Percentiles rank a stretch among this genome's conserved stretches.
Conservation (phyloP, 2,888 invertebrate genomes). For the Zele albiditarsus region DNA sequence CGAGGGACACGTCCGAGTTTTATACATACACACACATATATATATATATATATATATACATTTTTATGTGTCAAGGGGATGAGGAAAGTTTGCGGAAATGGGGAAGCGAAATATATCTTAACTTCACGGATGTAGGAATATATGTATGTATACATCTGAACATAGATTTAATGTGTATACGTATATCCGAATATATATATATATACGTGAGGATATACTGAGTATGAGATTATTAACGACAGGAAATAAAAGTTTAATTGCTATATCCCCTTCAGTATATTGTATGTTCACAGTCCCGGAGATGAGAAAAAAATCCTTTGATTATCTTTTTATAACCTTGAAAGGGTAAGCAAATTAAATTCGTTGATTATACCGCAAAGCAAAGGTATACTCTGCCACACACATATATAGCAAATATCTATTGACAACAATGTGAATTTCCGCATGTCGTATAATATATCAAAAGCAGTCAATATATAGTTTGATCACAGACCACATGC, state of each 20-base stretch:
- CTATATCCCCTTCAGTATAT: slow-evolving; percentile 27
- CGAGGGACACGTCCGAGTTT: slow-evolving; percentile 25
- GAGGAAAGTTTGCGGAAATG: not conserved
- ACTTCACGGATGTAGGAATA: not conserved
- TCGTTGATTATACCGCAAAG: not conserved
- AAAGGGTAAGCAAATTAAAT: slow-evolving; percentile 7
- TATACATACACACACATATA: not conserved
- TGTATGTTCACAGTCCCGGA: not conserved
- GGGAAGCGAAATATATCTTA: slow-evolving; percentile 12
- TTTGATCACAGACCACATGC: no score
- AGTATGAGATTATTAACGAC: slow-evolving; percentile 39
- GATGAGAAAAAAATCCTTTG: slow-evolving; percentile 24
- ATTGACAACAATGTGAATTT: no score
- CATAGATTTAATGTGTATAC: not conserved
- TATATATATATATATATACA: not conserved
- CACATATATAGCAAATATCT: no score
- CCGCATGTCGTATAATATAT: no score
- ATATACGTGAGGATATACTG: not conserved
- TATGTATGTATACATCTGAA: not conserved
- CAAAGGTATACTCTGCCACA: no score
- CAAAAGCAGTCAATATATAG: no score
- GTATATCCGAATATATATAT: not conserved
- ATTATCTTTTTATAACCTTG: slow-evolving; percentile 1
- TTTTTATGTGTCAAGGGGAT: not conserved
- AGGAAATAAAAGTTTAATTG: slow-evolving; percentile 55